phyloP scores from a whole-genome alignment of 2,888 invertebrate genomes.

The Sesia bembeciformis region DNA sequence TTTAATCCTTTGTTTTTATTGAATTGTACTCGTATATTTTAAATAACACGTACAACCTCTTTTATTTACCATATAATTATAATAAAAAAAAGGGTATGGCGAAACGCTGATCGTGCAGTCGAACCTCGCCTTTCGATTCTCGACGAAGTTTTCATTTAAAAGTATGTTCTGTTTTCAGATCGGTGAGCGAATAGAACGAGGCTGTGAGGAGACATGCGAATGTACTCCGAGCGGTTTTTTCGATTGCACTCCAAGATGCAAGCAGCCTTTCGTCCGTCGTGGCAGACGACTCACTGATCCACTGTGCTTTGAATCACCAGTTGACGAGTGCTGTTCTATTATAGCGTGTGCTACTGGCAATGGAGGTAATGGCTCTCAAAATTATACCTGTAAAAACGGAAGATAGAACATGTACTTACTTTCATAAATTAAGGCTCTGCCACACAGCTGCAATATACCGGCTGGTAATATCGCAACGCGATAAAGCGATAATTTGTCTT shows the following conservation, averaged over 20 bases:
- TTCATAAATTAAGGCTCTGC: too few relatives aligned
- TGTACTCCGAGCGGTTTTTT: conserved; percentile 79
- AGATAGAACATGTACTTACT: too few relatives aligned
- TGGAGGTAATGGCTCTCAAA: conserved; percentile 20
- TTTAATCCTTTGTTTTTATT: too few relatives aligned
- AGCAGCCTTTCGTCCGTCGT: conserved; percentile 78
- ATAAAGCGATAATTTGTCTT: too few relatives aligned
- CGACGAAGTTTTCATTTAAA: background rate
- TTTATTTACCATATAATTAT: background rate
- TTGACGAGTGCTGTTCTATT: conserved; percentile 80
- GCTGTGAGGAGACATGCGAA: conserved; percentile 85
- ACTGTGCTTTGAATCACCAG: conserved; percentile 80
- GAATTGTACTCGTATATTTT: too few relatives aligned
- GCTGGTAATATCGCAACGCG: too few relatives aligned
- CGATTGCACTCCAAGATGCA: conserved; percentile 83
- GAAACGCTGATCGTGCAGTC: background rate
- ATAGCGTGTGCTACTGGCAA: conserved; percentile 79
- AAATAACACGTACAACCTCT: background rate
- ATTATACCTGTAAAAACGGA: too few relatives aligned
- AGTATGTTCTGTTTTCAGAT: conserved; percentile 44
- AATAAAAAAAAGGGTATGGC: background rate
- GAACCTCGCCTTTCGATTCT: too few relatives aligned
- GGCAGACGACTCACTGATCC: conserved; percentile 80
- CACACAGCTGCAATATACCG: too few relatives aligned
- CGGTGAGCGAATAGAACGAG: conserved; percentile 81